Conservation (phyloP, 2,113 vertebrate species). For the Canis aureus region DNA sequence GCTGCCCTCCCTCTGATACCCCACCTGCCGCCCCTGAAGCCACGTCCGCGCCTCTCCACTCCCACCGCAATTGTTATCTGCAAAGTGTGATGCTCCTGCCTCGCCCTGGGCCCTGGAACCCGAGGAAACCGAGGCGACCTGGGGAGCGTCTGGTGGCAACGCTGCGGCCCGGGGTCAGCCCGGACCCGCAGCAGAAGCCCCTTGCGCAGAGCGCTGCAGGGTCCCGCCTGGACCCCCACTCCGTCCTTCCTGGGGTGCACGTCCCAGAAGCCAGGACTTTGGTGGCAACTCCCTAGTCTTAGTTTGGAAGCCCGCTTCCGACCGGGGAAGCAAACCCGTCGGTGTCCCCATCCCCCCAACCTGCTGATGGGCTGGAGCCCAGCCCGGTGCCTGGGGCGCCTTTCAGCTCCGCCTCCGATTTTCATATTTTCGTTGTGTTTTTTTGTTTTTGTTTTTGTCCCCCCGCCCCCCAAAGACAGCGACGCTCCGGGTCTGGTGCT, state of each 20-base stretch:
- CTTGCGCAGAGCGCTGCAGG: background rate
- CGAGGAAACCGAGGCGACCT: background rate
- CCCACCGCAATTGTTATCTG: too few species aligned
- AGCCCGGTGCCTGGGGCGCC: background rate
- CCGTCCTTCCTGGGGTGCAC: background rate
- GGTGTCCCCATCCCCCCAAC: background rate
- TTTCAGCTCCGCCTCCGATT: background rate
- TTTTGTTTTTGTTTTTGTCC: background rate
- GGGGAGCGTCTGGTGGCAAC: background rate
- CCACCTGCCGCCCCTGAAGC: background rate
- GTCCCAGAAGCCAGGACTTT: background rate
- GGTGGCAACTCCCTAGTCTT: background rate
- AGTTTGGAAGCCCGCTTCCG: background rate
- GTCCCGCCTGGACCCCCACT: background rate
- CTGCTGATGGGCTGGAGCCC: background rate
- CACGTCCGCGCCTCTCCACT: background rate
- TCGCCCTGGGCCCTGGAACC: background rate
- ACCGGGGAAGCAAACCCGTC: background rate
- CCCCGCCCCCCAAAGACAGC: background rate
- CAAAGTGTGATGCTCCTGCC: background rate
- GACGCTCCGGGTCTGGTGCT: constrained; percentile 75
- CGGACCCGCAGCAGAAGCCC: background rate
- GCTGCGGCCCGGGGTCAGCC: background rate
- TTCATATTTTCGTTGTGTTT: constrained; percentile 66
- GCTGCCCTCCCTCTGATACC: background rate